These are phyloP conservation scores for Oryctes rhinoceros DNA, from an alignment of 1,140 invertebrate genomes.

Conservation along the genomic window DNA sequence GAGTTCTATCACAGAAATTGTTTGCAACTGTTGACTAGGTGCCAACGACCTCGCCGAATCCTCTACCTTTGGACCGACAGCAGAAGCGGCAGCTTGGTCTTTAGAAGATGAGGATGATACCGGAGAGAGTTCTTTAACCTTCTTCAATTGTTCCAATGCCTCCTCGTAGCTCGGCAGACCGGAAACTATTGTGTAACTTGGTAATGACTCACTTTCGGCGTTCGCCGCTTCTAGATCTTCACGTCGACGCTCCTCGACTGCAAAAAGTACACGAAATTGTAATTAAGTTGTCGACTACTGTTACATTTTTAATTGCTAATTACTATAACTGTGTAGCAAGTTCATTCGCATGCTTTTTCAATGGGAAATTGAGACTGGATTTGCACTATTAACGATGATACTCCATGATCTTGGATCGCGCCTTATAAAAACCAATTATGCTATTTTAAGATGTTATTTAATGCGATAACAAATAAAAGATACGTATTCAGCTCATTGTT, in stretches of 20 bases:
- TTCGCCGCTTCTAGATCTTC: conserved; percentile 51
- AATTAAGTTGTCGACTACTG: conserved; percentile 6
- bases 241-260: conserved; percentile 53
- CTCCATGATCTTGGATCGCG: background rate
- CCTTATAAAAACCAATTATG: background rate
- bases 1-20: conserved; percentile 58
- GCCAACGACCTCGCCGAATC: conserved; percentile 42
- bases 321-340: conserved; percentile 4
- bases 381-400: background rate
- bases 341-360: background rate
- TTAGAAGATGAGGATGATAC: conserved; percentile 34
- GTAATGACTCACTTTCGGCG: conserved; percentile 65
- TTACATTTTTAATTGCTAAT: conserved; percentile 22
- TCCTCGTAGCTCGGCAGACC: conserved; percentile 71
- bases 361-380: background rate
- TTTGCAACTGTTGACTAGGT: conserved; percentile 49
- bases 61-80: conserved; percentile 24
- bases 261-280: conserved; percentile 48
- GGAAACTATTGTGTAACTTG: conserved; percentile 70
- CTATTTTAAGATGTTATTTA: no score
- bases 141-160: conserved; percentile 66
- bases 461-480: no score
- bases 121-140: conserved; percentile 52
- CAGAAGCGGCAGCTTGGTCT: conserved; percentile 24
- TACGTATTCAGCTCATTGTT: no score